Evolutionary conservation across 2,888 invertebrate species (phyloP).

Genomic region (Oithona nana): DNA sequence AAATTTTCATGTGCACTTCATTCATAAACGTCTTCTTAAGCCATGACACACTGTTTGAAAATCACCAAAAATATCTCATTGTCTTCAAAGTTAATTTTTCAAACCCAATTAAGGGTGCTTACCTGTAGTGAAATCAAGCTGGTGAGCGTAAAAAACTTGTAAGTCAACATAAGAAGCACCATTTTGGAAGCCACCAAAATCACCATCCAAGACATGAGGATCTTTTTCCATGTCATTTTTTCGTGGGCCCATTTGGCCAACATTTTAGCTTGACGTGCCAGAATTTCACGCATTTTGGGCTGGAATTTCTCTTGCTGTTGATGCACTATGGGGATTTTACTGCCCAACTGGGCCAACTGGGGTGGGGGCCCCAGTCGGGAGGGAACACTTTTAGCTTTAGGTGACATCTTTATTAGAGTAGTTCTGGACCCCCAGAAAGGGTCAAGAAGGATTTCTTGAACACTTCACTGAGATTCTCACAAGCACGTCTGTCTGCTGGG

Average conservation of each 20-base stretch:
- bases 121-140: conserved; percentile 3
- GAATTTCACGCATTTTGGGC: not conserved
- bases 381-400: not conserved
- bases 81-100: no score
- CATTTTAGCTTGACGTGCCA: not conserved
- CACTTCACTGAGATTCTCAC: no score
- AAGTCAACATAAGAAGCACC: conserved; percentile 6
- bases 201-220: conserved; percentile 11
- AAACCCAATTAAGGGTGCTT: no score
- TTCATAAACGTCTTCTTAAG: no score
- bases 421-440: no score
- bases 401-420: no score
- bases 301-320: not conserved
- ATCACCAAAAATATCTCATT: no score
- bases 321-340: not conserved
- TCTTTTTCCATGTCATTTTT: not conserved
- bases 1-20: no score
- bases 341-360: not conserved
- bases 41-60: no score
- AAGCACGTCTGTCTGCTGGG: no score
- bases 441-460: no score
- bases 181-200: conserved; percentile 9
- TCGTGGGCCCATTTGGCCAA: conserved; percentile 2
- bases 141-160: conserved; percentile 6
- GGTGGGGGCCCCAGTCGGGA: conserved; percentile 5